Percentiles rank a stretch among this genome's conserved stretches.
These are phyloP conservation scores for Agrochola lychnidis DNA, from an alignment of 2,888 invertebrate genomes.

Conservation along the genomic window DNA sequence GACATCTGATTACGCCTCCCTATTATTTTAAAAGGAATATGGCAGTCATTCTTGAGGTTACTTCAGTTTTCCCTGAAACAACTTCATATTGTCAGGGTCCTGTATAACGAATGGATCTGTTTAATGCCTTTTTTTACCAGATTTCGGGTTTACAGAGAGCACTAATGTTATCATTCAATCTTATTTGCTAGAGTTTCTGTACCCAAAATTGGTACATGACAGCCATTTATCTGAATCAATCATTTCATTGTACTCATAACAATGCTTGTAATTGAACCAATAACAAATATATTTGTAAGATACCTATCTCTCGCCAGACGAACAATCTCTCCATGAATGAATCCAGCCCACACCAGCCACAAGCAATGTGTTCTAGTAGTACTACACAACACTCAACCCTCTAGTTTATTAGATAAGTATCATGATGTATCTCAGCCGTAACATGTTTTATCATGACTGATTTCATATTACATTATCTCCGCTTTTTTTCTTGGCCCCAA, in stretches of 20 bases:
- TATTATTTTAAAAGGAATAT: slow-evolving; percentile 29
- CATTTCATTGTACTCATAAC: background rate
- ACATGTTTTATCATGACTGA: slow-evolving; percentile 50
- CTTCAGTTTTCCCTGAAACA: background rate
- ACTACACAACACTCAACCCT: slow-evolving; percentile 15
- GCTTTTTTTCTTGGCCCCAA: slow-evolving; percentile 21
- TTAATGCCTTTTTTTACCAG: background rate
- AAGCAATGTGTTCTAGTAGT: background rate
- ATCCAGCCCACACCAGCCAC: background rate
- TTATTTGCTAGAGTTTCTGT: background rate
- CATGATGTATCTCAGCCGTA: slow-evolving; percentile 31
- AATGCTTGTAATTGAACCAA: slow-evolving; percentile 21
- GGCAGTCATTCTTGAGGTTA: background rate
- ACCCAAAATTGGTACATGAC: background rate
- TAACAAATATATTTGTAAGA: slow-evolving; percentile 20
- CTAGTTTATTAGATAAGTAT: slow-evolving; percentile 48
- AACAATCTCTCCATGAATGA: slow-evolving; percentile 29
- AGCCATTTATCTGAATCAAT: slow-evolving; percentile 2
- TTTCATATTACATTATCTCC: slow-evolving; percentile 45
- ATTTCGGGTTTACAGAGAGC: background rate
- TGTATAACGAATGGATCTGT: background rate
- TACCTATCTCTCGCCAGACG: slow-evolving; percentile 10
- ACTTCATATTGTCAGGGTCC: background rate
- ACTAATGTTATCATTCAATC: background rate
- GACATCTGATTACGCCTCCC: slow-evolving; percentile 25